Percentiles rank a stretch among this genome's conserved stretches.
Conservation (phyloP, 1,140 invertebrate species). For the Cotesia glomerata region DNA sequence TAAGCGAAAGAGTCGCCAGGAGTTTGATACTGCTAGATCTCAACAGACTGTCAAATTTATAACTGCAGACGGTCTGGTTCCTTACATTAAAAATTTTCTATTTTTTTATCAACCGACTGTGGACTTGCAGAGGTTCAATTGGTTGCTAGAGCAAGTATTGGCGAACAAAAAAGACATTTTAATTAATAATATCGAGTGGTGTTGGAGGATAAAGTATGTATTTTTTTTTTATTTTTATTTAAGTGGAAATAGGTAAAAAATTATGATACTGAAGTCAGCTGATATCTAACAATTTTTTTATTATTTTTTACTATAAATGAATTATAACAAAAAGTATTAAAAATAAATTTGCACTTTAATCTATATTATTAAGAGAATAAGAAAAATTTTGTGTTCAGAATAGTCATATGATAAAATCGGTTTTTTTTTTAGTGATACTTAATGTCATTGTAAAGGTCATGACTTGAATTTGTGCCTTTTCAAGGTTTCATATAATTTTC, state of each 20-base stretch:
- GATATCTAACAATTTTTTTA: no score
- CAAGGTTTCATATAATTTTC: no score
- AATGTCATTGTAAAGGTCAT: no score
- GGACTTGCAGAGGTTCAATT: conserved; percentile 75
- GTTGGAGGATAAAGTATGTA: conserved; percentile 69
- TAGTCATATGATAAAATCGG: no score
- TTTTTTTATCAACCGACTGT: conserved; percentile 77
- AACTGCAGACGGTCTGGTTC: conserved; percentile 63
- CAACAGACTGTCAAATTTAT: conserved; percentile 58
- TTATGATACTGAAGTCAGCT: not conserved
- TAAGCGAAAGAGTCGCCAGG: conserved; percentile 69
- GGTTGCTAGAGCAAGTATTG: conserved; percentile 67
- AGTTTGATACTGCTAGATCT: conserved; percentile 72
- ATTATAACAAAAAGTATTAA: no score
- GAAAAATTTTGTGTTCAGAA: no score
- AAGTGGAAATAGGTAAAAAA: conserved; percentile 48
- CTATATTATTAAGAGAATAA: no score
- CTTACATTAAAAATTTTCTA: conserved; percentile 69
- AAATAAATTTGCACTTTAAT: no score
- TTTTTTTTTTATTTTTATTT: conserved; percentile 48
- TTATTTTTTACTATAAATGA: no score
- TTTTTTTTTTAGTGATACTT: no score
- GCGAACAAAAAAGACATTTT: conserved; percentile 68
- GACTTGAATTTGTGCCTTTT: no score
- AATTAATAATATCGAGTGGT: conserved; percentile 63